These are phyloP conservation scores for Drosophila baimaii DNA, from an alignment of 1,140 invertebrate species.

Conservation along the genomic window DNA sequence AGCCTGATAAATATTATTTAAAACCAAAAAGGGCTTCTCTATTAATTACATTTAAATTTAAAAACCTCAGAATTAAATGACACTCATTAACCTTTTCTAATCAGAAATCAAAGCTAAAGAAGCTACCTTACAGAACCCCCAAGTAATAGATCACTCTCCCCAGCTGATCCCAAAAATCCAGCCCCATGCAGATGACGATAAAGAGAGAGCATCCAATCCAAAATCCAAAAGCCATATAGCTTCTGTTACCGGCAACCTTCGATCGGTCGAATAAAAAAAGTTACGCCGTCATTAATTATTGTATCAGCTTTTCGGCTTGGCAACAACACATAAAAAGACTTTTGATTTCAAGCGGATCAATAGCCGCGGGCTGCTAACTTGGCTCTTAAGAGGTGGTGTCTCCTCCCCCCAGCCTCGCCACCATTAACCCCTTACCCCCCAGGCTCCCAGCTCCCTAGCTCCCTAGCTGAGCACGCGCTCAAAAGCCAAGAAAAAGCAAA, in stretches of 20 bases:
- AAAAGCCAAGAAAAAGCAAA: slow-evolving; percentile 36
- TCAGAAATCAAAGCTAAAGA: not conserved
- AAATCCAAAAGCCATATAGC: slow-evolving; percentile 14
- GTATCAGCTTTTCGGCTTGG: slow-evolving; percentile 58
- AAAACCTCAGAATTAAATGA: not conserved
- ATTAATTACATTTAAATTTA: not conserved
- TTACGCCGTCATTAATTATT: slow-evolving; percentile 77
- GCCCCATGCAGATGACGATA: not conserved
- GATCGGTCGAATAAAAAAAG: slow-evolving; percentile 38
- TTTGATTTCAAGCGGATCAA: slow-evolving; percentile 84
- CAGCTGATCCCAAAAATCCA: not conserved
- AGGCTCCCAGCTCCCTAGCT: too few relatives aligned
- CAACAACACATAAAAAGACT: slow-evolving; percentile 69
- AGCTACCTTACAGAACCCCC: too few relatives aligned
- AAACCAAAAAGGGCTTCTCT: too few relatives aligned
- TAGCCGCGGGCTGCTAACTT: slow-evolving; percentile 72
- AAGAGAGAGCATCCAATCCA: slow-evolving; percentile 31
- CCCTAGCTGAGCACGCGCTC: slow-evolving; percentile 56
- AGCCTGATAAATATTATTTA: too few relatives aligned
- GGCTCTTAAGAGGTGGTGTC: slow-evolving; percentile 37
- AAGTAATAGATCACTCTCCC: not conserved
- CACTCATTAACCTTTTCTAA: not conserved
- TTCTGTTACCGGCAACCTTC: slow-evolving; percentile 44
- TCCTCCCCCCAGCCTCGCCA: not conserved
- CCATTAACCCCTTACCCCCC: not conserved